These are phyloP conservation scores for Eurypyga helias DNA, from an alignment of 2,113 vertebrate species.

Conservation along the genomic window DNA sequence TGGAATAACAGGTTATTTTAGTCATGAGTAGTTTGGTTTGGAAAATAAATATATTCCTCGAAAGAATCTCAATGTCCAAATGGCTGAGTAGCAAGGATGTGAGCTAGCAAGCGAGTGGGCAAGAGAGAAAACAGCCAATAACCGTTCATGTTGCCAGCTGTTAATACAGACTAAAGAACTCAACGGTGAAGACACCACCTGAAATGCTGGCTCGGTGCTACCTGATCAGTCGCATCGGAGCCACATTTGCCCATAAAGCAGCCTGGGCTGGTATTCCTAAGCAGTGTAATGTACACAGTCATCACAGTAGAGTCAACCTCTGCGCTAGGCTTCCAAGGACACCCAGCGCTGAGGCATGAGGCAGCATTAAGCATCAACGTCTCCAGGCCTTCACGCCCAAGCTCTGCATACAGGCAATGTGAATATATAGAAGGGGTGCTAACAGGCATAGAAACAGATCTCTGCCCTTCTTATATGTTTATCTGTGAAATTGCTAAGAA, in stretches of 20 bases:
- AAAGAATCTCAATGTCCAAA: neutral
- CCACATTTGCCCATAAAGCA: neutral
- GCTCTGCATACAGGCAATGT: rapidly evolving
- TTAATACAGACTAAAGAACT: neutral
- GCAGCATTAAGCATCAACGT: rapidly evolving
- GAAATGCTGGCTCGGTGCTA: rapidly evolving
- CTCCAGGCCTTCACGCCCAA: neutral
- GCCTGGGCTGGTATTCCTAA: neutral
- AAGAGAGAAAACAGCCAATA: neutral
- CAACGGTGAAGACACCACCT: neutral
- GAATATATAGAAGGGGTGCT: neutral
- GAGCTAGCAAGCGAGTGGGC: rapidly evolving
- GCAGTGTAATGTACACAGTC: neutral
- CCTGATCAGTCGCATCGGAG: rapidly evolving
- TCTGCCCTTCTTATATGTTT: neutral
- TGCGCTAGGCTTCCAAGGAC: neutral
- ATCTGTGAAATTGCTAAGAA: neutral
- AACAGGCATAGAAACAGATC: neutral
- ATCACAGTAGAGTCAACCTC: neutral
- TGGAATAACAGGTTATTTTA: neutral
- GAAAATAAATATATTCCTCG: neutral
- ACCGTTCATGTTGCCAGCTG: neutral
- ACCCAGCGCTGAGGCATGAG: rapidly evolving
- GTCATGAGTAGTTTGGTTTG: rapidly evolving
- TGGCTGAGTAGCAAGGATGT: rapidly evolving